Base-by-base conservation (phyloP, 2,113 vertebrate genomes). In the Bos taurus region DNA sequence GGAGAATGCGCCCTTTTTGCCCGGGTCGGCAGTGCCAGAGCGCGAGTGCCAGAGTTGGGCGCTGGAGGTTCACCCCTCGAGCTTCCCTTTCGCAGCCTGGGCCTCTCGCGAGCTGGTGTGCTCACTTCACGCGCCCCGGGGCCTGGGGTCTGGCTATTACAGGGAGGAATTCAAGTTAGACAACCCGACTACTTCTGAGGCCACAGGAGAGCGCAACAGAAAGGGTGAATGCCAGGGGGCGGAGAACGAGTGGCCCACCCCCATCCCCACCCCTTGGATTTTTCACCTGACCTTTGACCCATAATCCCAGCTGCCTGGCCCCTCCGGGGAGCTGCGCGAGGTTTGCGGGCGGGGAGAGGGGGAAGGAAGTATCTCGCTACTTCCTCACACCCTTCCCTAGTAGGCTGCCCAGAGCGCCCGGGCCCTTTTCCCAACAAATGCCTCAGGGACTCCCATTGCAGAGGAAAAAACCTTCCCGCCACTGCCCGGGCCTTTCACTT, bases 371-470 rank as follows among this genome's bases (percentile, higher is more conserved):
- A 67, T 28, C 93, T 88, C n/a, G 10, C 46, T 50, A 19, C 94
- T 97, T 96, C 91, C 83, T 96, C 96, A 97, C 93, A 85, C 91
- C 54, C 86, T 94, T 91, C 91, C 89, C 59, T 67, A 64, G 67
- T 26, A 95, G 57, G 82, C 95, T 97, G 82, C 93, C 95, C 95
- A 25, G 84, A 96, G 82, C 54, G 10, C 64, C 91, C 86, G 60
- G 97, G 95, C 97, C 97, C 97, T 82, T 93, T 94, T 97, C 96
- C 95, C 95, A 97, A 94, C 46, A 86, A 97, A 97, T 95, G 93
- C 95, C 96, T 94, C 94, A 67, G 96, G 94, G 96, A 97, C 71
- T 96, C 95, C 77, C 57, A 2, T 5, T 77, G 95, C 96, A 81
- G 80, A 95, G 84, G 88, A 71, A 85, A 96, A 91, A 26, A 82